Evolutionary conservation across 2,113 vertebrate genomes (phyloP), one percentile per base, ranked within the genome.

Genomic region (Myotis davidii): DNA sequence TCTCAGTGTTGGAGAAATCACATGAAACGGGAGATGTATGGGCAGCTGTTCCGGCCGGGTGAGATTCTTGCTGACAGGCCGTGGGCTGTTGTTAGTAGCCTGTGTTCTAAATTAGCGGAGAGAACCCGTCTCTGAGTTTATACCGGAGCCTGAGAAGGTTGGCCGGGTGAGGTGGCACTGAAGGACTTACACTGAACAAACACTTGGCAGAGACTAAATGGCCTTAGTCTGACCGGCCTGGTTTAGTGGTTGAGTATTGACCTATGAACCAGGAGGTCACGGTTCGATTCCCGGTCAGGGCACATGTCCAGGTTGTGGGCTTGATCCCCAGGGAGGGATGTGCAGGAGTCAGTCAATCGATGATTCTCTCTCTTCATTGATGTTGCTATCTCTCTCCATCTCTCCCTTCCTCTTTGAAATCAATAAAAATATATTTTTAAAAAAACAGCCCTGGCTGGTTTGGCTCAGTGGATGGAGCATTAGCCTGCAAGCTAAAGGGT

Each of bases 31-130:
- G 65, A 92, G 50, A 94, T 92, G 94, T 92, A 94, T 84, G 94
- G 78, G 72, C 69, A 70, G 77, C 59, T 83, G 29, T 88, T 96
- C 37, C 92, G 90, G 92, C 85, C 0, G 0, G 74, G 70, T 61
- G 64, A 96, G 82, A 83, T 42, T 97, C 88, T 52, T 93, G 88
- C 85, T 61, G 91, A 92, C 85, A 94, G 74, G 29, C 94, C 88
- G 85, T 72, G 96, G 78, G 81, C 72, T 90, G 78, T 64, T 89
- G 94, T 94, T 92, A 95, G 67, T 50, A 95, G 92, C 48, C 74
- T 85, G 42, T 90, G 84, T 82, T 94, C 94, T 70, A 90, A 95
- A 92, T 96, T 42, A 96, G 90, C 85, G 88, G 89, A 95, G 95
- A 88, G 20, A 32, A 37, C 54, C 50, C 61, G 20, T 85, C 90